Evolutionary conservation across 2,888 invertebrate species (phyloP), one percentile per base, ranked within the genome.

Genomic region (Lasius fuliginosus): DNA sequence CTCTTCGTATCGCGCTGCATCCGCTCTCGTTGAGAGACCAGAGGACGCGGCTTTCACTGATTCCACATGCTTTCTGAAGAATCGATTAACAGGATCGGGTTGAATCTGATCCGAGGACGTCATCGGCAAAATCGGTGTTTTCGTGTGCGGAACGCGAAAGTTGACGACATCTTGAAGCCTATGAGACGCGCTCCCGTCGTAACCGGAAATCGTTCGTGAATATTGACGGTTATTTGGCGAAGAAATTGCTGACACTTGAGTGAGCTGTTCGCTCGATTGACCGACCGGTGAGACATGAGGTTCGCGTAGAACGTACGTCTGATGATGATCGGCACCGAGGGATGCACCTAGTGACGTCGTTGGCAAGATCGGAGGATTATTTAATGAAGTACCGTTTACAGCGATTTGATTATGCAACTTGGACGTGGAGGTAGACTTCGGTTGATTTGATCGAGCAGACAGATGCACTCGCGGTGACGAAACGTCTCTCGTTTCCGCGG

Each of bases 311-410:
- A 12, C 23, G 27, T 11, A 76, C 27, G 23, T 40, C 11, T 56
- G 89, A 18, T 62, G 85, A 85, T 75, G 62, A 68, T 82, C 65
- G 18, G 23, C n/a, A 0, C 56, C 74, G 46, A n/a, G 69, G 4
- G 40, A 12, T 27, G n/a, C 36, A 42, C 12, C 49, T 27, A n/a
- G 3, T 56, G 87, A 23, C 33, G 27, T 3, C 2, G 27, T n/a
- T 18, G 56, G 64, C 11, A 18, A 83, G 1, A 67, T 46, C 9
- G 77, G 46, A 4, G n/a, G 23, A 67, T 86, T 33, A 33, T 62
- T 40, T 12, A 15, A 40, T 9, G 18, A 56, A 3, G 3, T 49
- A 23, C 30, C 46, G 11, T 46, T 42, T 18, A 60, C 58, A n/a
- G 49, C 40, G 4, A 2, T 23, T 9, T 49, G 58, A 67, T 85